phyloP scores from a whole-genome alignment of 2,888 invertebrate genomes.

The Neoaliturus tenellus region DNA sequence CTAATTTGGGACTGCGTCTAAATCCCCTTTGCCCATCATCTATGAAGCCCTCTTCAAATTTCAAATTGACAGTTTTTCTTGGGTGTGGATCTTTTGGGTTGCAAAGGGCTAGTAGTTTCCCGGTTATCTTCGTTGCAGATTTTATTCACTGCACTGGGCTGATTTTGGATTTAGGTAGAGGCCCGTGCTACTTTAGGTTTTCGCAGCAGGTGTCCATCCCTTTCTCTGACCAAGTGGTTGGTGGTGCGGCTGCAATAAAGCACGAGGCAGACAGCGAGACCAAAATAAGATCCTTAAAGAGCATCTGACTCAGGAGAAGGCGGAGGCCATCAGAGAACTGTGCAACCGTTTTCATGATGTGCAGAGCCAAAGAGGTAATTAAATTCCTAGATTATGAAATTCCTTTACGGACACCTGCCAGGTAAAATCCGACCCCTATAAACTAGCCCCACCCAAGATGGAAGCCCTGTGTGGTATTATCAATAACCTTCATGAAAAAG shows the following conservation, averaged over 20 bases:
- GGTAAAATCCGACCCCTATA: constrained; percentile 32
- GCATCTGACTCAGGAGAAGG: background rate
- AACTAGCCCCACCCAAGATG: constrained; percentile 27
- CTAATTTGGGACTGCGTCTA: background rate
- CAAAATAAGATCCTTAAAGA: background rate
- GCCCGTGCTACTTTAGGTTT: background rate
- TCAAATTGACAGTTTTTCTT: constrained; percentile 17
- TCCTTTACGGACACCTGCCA: background rate
- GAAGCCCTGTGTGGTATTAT: background rate
- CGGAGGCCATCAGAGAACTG: background rate
- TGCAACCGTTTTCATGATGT: background rate
- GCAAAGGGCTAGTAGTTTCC: background rate
- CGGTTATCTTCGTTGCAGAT: background rate
- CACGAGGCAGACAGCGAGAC: background rate
- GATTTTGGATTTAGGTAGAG: constrained; percentile 5
- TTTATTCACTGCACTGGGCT: background rate
- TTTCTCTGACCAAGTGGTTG: background rate
- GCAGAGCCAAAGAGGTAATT: background rate
- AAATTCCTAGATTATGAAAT: background rate
- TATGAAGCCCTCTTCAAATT: background rate
- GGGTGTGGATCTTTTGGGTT: background rate
- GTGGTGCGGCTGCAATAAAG: background rate
- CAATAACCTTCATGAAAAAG: background rate
- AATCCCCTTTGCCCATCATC: background rate
- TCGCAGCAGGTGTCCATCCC: background rate